Conservation (phyloP, 1,140 invertebrate genomes). For the Bombus affinis region DNA sequence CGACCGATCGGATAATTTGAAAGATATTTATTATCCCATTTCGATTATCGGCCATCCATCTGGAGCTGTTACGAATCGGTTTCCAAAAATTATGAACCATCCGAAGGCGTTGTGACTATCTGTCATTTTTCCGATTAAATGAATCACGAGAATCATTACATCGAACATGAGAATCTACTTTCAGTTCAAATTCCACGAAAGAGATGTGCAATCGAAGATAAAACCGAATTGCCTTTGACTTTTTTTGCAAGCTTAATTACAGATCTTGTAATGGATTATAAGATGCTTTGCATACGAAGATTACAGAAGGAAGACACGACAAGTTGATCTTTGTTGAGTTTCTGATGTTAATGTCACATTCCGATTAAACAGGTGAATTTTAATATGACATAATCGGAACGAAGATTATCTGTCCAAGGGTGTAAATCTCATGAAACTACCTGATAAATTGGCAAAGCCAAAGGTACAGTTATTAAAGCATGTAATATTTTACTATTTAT, state of each 20-base stretch:
- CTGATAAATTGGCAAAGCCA: too few relatives aligned
- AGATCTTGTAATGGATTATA: not conserved
- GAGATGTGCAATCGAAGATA: not conserved
- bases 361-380: too few relatives aligned
- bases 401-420: too few relatives aligned
- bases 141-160: not conserved
- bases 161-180: not conserved
- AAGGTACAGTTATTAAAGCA: too few relatives aligned
- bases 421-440: too few relatives aligned
- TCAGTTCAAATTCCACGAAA: not conserved
- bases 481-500: too few relatives aligned
- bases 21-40: constrained; percentile 59
- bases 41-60: constrained; percentile 55
- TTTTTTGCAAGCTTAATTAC: not conserved
- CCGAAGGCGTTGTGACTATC: constrained; percentile 14
- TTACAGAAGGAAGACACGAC: too few relatives aligned
- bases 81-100: constrained; percentile 29
- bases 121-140: not conserved
- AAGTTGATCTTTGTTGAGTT: too few relatives aligned
- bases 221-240: too few relatives aligned
- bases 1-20: constrained; percentile 52
- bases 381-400: too few relatives aligned
- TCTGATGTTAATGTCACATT: too few relatives aligned
- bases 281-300: too few relatives aligned
- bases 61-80: constrained; percentile 35